Conservation (phyloP, 2,797 vertebrate genomes). For the Micromesistius poutassou region DNA sequence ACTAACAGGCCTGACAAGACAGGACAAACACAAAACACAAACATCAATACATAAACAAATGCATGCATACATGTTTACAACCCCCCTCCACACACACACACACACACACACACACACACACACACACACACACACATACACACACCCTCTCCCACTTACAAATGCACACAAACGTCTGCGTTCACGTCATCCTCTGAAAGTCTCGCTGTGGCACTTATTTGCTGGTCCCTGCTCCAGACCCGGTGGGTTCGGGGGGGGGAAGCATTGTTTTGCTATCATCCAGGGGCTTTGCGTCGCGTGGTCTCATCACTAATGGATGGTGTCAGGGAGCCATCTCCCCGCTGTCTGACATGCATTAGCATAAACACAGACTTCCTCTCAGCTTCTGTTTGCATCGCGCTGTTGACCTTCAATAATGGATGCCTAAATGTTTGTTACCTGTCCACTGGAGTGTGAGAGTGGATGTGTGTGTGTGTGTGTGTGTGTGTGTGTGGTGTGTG, state of each 20-base stretch:
- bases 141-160: neutral
- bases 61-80: conserved; percentile 37
- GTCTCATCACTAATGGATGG: conserved; percentile 74
- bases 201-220: neutral
- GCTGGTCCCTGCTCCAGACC: conserved; percentile 14
- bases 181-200: neutral
- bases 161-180: conserved; percentile 31
- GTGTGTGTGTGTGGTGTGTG: conserved; percentile 15
- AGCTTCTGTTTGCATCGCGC: conserved; percentile 63
- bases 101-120: conserved; percentile 20
- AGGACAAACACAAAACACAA: conserved; percentile 70
- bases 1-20: conserved; percentile 65
- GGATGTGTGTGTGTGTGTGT: conserved; percentile 12
- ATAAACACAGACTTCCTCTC: conserved; percentile 75
- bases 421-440: conserved; percentile 66
- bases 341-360: conserved; percentile 72
- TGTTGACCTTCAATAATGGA: conserved; percentile 76
- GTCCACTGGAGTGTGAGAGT: conserved; percentile 48
- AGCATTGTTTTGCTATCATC: conserved; percentile 56
- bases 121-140: conserved; percentile 13
- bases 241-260: conserved; percentile 42
- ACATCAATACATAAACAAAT: conserved; percentile 77
- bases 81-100: neutral
- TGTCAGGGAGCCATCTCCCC: conserved; percentile 61
- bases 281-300: conserved; percentile 49